Percentiles rank a stretch among this genome's conserved stretches.
These are phyloP conservation scores for Astropecten irregularis DNA, from an alignment of 53 echinoderm and acorn worm genomes.

Conservation along the genomic window DNA sequence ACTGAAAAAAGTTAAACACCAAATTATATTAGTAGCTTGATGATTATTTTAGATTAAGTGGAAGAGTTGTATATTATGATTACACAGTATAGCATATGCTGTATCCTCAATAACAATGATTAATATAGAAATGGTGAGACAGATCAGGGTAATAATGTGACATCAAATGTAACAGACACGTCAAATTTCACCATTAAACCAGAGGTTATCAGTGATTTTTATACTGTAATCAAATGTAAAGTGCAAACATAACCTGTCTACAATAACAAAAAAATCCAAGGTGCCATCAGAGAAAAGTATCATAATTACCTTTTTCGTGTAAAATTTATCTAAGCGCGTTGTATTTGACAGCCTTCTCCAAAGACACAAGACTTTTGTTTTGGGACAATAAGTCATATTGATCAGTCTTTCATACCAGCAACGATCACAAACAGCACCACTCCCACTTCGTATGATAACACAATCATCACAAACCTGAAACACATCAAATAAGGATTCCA, in stretches of 20 bases:
- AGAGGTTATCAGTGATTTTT: too few species aligned
- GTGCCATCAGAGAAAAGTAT: too few species aligned
- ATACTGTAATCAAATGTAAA: neutral
- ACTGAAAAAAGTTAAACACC: constrained; percentile 57
- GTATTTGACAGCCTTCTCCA: constrained; percentile 75
- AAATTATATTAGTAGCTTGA: neutral
- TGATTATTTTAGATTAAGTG: too few species aligned
- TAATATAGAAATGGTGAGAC: too few species aligned
- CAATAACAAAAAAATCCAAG: too few species aligned
- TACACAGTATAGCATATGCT: too few species aligned
- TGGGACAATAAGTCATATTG: constrained; percentile 99
- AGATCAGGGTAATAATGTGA: too few species aligned
- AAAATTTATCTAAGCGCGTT: constrained; percentile 93
- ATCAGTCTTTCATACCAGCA: constrained; percentile 98
- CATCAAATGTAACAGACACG: too few species aligned
- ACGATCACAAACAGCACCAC: constrained; percentile 94
- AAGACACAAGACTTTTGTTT: constrained; percentile 96
- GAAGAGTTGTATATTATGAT: too few species aligned
- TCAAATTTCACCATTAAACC: too few species aligned
- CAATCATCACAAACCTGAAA: constrained; percentile 96
- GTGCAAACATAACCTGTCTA: neutral
- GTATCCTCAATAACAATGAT: too few species aligned
- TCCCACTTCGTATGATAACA: constrained; percentile 95
- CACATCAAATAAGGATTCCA: too few species aligned
- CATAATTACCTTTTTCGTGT: constrained; percentile 98